These are phyloP conservation scores for Eilema sororculum DNA, from an alignment of 2,888 invertebrate species.

Conservation along the genomic window DNA sequence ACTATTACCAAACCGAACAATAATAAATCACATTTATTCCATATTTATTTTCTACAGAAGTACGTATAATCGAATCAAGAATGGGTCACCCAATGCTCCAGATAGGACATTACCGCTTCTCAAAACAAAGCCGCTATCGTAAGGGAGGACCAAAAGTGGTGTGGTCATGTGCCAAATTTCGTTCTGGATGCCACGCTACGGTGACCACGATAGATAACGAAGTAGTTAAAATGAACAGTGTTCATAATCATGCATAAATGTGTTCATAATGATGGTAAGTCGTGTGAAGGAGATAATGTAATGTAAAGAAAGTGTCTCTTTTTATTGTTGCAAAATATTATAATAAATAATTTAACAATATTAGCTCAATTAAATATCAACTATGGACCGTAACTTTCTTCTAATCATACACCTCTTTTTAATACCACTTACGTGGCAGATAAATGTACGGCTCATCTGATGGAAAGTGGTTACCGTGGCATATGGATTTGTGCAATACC, in stretches of 20 bases:
- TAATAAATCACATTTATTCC: neutral
- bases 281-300: neutral
- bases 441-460: no score
- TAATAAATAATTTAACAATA: no score
- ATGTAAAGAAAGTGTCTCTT: neutral
- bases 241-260: slow-evolving; percentile 3
- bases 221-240: neutral
- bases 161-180: slow-evolving; percentile 1
- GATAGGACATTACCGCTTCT: neutral
- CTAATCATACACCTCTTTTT: neutral
- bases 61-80: neutral
- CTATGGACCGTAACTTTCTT: neutral
- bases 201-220: neutral
- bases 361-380: no score
- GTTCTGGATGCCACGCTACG: neutral
- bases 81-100: neutral
- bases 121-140: neutral
- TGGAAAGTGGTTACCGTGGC: no score
- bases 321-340: no score
- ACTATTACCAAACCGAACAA: neutral
- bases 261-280: neutral
- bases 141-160: neutral
- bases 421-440: no score
- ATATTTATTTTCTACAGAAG: neutral
- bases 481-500: no score